phyloP scores from a whole-genome alignment of 2,113 vertebrate species.

The Vidua chalybeata region DNA sequence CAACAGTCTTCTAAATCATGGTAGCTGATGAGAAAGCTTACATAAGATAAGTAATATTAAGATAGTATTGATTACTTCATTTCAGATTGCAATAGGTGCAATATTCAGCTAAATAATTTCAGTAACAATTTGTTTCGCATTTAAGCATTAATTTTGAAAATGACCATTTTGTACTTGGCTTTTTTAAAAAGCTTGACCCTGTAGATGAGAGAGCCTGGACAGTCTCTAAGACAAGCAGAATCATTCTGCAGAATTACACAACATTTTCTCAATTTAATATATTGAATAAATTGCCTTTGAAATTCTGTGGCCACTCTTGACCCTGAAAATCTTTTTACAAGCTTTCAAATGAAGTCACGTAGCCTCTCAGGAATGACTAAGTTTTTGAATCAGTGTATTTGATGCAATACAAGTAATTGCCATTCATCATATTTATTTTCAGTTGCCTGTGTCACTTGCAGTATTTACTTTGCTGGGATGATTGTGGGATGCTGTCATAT shows the following conservation, averaged over 20 bases:
- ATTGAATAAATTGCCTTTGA: constrained; percentile 1
- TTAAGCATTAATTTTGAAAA: not conserved
- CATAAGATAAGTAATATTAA: not conserved
- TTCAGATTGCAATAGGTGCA: not conserved
- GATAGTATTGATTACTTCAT: not conserved
- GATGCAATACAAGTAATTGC: not conserved
- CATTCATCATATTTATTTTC: not conserved
- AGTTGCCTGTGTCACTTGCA: not conserved
- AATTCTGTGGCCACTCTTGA: not conserved
- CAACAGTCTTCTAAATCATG: not conserved
- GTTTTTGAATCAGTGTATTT: not conserved
- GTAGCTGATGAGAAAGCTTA: constrained; percentile 5
- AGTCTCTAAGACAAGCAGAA: not conserved
- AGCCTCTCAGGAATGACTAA: not conserved
- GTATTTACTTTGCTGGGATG: not conserved
- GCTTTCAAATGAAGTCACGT: not conserved
- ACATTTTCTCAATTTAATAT: not conserved
- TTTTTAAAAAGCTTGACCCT: not conserved
- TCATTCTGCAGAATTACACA: not conserved
- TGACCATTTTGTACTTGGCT: not conserved
- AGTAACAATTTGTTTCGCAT: not conserved
- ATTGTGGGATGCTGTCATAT: not conserved
- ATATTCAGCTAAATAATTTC: not conserved
- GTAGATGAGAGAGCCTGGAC: not conserved
- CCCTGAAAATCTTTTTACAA: not conserved